phyloP scores from a whole-genome alignment of 2,888 invertebrate genomes.

The Ferdinandea cuprea region DNA sequence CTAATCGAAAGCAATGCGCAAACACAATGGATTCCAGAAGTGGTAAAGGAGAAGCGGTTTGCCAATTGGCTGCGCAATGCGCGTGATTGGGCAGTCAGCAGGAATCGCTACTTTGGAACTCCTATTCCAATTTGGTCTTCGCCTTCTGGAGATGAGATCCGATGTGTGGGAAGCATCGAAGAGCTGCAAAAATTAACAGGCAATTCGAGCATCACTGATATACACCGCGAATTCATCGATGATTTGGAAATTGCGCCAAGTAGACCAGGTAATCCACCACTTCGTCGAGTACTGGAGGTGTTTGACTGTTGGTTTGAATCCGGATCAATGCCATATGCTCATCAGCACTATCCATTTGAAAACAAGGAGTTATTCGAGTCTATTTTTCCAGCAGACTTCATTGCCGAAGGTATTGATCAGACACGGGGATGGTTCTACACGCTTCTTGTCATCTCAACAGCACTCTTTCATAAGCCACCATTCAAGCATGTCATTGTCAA shows the following conservation, averaged over 20 bases:
- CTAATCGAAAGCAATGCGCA: slow-evolving; percentile 90
- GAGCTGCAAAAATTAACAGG: slow-evolving; percentile 93
- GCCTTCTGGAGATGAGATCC: slow-evolving; percentile 92
- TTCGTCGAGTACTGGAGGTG: slow-evolving; percentile 93
- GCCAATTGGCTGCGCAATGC: slow-evolving; percentile 97
- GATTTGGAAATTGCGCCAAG: slow-evolving; percentile 93
- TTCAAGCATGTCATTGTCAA: slow-evolving; percentile 97
- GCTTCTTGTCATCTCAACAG: slow-evolving; percentile 94
- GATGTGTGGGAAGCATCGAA: slow-evolving; percentile 94
- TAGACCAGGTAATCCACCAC: slow-evolving; percentile 91
- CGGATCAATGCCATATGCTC: slow-evolving; percentile 95
- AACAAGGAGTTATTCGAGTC: slow-evolving; percentile 88
- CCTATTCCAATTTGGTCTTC: slow-evolving; percentile 98
- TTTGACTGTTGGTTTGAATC: slow-evolving; percentile 99
- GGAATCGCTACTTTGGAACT: slow-evolving; percentile 99
- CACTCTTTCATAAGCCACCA: slow-evolving; percentile 95
- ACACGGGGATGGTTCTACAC: slow-evolving; percentile 99
- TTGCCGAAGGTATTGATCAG: slow-evolving; percentile 90
- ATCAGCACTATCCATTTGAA: slow-evolving; percentile 98
- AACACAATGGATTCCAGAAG: slow-evolving; percentile 98
- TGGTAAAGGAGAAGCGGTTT: slow-evolving; percentile 94
- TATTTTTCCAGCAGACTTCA: slow-evolving; percentile 96
- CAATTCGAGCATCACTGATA: slow-evolving; percentile 88
- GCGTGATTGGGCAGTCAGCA: slow-evolving; percentile 97
- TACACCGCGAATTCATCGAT: slow-evolving; percentile 96